phyloP scores from a whole-genome alignment of 2,113 vertebrate species.

The Neolamprologus toae region DNA sequence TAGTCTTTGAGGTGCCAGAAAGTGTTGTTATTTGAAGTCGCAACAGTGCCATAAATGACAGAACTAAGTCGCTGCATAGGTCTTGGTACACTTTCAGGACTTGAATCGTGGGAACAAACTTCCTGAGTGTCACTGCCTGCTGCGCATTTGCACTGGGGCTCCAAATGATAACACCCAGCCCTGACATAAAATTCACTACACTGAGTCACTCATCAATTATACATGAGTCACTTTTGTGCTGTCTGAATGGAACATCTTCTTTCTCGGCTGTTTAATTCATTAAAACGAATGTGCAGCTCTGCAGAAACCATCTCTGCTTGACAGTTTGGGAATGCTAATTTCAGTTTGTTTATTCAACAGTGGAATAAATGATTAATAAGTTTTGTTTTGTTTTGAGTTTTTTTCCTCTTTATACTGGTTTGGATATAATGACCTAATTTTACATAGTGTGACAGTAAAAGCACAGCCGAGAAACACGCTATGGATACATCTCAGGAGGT shows the following conservation, averaged over 20 bases:
- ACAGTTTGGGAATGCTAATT: conserved; percentile 20
- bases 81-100: not conserved
- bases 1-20: not conserved
- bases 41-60: not conserved
- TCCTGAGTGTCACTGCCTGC: not conserved
- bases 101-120: not conserved
- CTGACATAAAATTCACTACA: conserved; percentile 5
- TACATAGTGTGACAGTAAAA: not conserved
- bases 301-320: not conserved
- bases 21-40: not conserved
- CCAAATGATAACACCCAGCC: conserved; percentile 1
- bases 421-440: conserved; percentile 15
- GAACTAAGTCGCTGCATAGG: not conserved
- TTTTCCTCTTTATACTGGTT: not conserved
- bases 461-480: not conserved
- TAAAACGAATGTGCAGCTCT: conserved; percentile 17
- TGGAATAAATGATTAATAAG: conserved; percentile 26
- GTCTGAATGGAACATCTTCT: conserved; percentile 38
- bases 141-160: not conserved
- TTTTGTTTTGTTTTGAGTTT: not conserved
- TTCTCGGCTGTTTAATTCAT: conserved; percentile 41
- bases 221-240: conserved; percentile 42
- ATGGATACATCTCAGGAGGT: not conserved
- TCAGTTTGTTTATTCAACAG: conserved; percentile 40
- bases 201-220: conserved; percentile 48